Evolutionary conservation across 2,113 vertebrate species (phyloP), one percentile per base, ranked within the genome.

Genomic region (Campylomormyrus tamandua): DNA sequence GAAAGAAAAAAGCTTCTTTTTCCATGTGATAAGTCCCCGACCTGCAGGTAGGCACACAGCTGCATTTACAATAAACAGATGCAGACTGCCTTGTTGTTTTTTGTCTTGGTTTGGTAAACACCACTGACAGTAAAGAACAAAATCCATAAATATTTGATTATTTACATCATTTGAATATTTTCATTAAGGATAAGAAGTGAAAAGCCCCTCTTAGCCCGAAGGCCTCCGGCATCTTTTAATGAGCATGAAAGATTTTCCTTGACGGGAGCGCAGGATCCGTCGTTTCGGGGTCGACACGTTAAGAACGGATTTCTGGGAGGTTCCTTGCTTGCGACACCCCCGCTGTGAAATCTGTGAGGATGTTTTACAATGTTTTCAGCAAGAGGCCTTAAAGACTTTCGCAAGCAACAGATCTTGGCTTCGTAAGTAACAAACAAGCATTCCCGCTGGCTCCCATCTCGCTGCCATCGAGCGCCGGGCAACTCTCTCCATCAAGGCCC

Each of bases 1-100:
- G 93, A 93, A 94, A 94, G 92, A 5, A 94, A 56, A 15, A 56
- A 5, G 85, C 85, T 27, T 50, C 48, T 0, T 48, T 52, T 21
- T 31, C 50, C 11, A 15, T 56, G 50, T 56, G 50, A 1, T 19
- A 17, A 24, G 11, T 27, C n/a, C 15, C 15, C 7, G 1, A 87
- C 17, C 53, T 5, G 31, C 48, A 87, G 27, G 49, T 49, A n/a
- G 3, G 0, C 50, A 45, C 5, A 11, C 31, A 24, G 21, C 58
- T 17, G 0, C 17, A 46, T 83, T 83, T 24, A 35, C 27, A 17
- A 27, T 31, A 35, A 87, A 39, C 48, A 87, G 50, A 86, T 27
- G 45, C 45, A 13, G 5, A 9, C 17, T 27, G 19, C 7, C 35
- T 19, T 46, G 3, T 62, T 88, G 7, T 39, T 13, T 13, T 45